phyloP scores from a whole-genome alignment of 2,888 invertebrate genomes.

The Brassicogethes aeneus region DNA sequence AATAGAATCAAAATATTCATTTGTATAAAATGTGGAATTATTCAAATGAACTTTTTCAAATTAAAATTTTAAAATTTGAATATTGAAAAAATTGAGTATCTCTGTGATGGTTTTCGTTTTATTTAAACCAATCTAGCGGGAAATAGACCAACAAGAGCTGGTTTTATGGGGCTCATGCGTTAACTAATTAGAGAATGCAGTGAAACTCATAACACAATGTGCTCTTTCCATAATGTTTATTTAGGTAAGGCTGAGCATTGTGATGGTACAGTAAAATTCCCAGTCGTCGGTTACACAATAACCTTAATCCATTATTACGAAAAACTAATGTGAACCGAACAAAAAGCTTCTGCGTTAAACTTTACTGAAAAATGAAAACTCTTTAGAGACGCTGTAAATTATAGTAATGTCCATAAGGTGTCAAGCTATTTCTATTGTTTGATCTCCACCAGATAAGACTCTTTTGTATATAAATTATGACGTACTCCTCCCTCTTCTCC shows the following conservation, averaged over 20 bases:
- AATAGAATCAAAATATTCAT: no score
- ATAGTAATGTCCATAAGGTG: conserved; percentile 25
- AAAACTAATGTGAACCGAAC: conserved; percentile 28
- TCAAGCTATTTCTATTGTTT: conserved; percentile 16
- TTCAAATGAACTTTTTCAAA: no score
- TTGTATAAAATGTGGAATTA: no score
- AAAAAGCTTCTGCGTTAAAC: conserved; percentile 24
- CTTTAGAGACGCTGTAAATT: conserved; percentile 24
- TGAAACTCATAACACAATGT: conserved; percentile 12
- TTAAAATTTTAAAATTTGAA: no score
- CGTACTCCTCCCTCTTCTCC: background rate
- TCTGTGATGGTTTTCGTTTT: no score
- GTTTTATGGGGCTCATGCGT: conserved; percentile 5
- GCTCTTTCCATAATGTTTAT: conserved; percentile 13
- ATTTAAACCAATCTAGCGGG: background rate
- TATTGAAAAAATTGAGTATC: no score
- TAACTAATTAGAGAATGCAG: conserved; percentile 18
- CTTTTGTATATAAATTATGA: conserved; percentile 1
- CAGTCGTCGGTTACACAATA: conserved; percentile 23
- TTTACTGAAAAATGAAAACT: conserved; percentile 23
- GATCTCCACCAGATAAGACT: conserved; percentile 13
- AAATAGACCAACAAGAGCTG: background rate
- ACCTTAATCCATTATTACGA: conserved; percentile 31
- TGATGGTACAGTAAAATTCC: background rate
- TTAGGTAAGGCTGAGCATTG: conserved; percentile 10